Conservation (phyloP, 2,113 vertebrate species). For the Ascaphus truei region DNA sequence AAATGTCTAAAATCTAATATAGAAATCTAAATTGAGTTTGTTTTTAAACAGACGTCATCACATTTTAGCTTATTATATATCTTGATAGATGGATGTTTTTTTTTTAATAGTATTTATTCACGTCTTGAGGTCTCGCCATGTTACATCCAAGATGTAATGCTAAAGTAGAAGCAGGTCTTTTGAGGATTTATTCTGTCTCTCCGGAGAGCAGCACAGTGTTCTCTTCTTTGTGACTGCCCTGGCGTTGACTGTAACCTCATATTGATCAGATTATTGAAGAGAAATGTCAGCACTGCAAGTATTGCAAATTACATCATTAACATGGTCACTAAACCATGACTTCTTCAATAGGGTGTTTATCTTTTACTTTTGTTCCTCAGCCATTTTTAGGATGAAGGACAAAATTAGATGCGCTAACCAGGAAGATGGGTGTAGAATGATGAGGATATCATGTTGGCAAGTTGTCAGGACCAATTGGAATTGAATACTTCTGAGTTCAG, state of each 20-base stretch:
- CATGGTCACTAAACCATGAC: constrained; percentile 76
- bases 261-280: constrained; percentile 74
- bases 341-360: constrained; percentile 73
- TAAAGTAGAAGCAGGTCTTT: constrained; percentile 37
- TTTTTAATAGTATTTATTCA: constrained; percentile 44
- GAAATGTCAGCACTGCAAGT: constrained; percentile 69
- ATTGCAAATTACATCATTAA: constrained; percentile 79
- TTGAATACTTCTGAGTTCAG: constrained; percentile 51
- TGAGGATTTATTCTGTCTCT: constrained; percentile 46
- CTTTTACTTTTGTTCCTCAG: constrained; percentile 64
- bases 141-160: constrained; percentile 40
- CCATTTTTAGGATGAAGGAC: constrained; percentile 67
- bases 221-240: constrained; percentile 55
- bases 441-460: constrained; percentile 36
- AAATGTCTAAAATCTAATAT: too few species aligned
- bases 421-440: constrained; percentile 54
- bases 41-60: too few species aligned
- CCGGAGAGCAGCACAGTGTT: constrained; percentile 47
- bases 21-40: constrained; percentile 38
- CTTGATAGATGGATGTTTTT: constrained; percentile 43
- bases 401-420: constrained; percentile 56
- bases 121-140: constrained; percentile 37
- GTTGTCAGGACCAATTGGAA: constrained; percentile 51
- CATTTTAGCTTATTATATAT: too few species aligned
- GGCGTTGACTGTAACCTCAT: constrained; percentile 67